Conservation (phyloP, 2,797 vertebrate genomes). For the Spinus olivaceus region DNA sequence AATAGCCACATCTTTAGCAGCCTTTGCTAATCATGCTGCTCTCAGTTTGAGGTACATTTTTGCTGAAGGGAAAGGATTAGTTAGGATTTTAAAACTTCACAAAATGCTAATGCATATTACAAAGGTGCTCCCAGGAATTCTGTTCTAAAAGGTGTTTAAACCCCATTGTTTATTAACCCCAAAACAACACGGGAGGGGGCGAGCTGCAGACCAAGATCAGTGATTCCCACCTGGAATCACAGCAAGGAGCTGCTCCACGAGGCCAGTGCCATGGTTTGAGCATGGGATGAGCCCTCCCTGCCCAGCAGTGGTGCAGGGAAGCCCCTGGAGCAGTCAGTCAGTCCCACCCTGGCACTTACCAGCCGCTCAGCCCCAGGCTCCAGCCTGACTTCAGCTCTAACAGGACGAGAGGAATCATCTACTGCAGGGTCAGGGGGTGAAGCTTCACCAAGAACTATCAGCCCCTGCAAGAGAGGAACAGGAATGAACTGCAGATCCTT, state of each 20-base stretch:
- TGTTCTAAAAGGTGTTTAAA: conserved; percentile 5
- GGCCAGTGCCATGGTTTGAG: rapidly evolving
- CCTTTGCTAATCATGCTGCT: conserved; percentile 35
- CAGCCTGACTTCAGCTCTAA: conserved; percentile 77
- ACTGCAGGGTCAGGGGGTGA: conserved; percentile 68
- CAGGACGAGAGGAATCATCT: conserved; percentile 63
- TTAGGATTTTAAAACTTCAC: conserved; percentile 33
- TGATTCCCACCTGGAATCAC: background rate
- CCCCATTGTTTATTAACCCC: background rate
- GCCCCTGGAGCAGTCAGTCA: background rate
- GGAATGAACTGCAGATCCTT: background rate
- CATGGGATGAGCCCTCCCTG: background rate
- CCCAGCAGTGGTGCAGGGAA: rapidly evolving
- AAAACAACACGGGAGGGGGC: background rate
- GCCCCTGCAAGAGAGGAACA: conserved; percentile 77
- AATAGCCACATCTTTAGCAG: conserved; percentile 39
- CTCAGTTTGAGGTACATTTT: conserved; percentile 5
- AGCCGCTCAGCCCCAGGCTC: conserved; percentile 76
- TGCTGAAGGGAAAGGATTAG: conserved; percentile 38
- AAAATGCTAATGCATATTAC: conserved; percentile 11
- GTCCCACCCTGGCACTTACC: conserved; percentile 63
- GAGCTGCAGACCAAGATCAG: background rate
- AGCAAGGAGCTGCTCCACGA: background rate
- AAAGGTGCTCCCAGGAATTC: background rate
- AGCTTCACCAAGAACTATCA: conserved; percentile 86